Evolutionary conservation across 2,113 vertebrate species (phyloP).

Genomic region (Ploceus nigricollis): DNA sequence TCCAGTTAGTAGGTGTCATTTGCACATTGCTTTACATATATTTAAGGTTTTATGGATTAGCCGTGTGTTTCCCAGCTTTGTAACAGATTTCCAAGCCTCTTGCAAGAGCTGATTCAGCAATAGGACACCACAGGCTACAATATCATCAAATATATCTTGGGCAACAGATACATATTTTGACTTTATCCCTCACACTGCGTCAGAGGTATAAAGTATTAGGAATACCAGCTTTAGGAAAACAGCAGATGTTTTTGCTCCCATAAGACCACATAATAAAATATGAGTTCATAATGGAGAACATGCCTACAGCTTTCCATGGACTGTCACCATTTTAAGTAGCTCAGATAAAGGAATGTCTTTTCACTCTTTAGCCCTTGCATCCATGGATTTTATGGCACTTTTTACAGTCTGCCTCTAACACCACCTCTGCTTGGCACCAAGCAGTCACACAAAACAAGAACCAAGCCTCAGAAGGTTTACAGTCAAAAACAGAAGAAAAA

Average conservation of each 20-base stretch:
- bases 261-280: neutral
- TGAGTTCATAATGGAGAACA: neutral
- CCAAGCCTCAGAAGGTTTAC: neutral
- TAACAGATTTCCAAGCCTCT: neutral
- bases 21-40: constrained; percentile 17
- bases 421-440: neutral
- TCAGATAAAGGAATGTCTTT: neutral
- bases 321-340: neutral
- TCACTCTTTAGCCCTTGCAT: neutral
- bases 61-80: neutral
- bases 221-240: neutral
- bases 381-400: neutral
- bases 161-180: neutral
- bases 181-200: neutral
- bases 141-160: neutral
- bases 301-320: neutral
- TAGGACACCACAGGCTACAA: neutral
- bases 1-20: constrained; percentile 20
- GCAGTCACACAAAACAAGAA: neutral
- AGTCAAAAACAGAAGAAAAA: neutral
- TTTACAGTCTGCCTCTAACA: neutral
- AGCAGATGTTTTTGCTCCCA: neutral
- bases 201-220: neutral
- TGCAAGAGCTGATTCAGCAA: constrained; percentile 21
- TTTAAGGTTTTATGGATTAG: constrained; percentile 25